A percentile compares a stretch with the other conserved stretches of the same genome.
phyloP scores from a whole-genome alignment of 1,140 invertebrate species.

The Acyrthosiphon pisum region DNA sequence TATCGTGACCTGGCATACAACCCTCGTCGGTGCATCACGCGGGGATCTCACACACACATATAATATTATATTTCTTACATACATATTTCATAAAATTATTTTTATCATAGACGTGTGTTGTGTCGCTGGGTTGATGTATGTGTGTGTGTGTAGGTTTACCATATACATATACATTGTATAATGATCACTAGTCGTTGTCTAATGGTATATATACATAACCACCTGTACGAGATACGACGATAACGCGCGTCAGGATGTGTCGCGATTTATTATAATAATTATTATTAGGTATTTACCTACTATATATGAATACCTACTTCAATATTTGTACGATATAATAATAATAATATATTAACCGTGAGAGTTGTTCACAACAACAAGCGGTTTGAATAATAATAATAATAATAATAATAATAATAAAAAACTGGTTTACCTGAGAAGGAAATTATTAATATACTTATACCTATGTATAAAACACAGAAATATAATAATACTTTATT shows the following conservation, averaged over 20 bases:
- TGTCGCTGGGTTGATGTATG: not conserved
- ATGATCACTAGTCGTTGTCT: not conserved
- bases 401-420: not conserved
- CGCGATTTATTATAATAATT: constrained; percentile 45
- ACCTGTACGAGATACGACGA: not conserved
- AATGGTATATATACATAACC: constrained; percentile 9
- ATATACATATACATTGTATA: not conserved
- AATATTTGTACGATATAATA: not conserved
- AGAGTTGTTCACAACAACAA: constrained; percentile 13
- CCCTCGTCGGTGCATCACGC: not conserved
- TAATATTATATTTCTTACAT: not conserved
- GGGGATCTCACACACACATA: not conserved
- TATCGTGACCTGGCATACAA: not conserved
- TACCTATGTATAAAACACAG: not conserved
- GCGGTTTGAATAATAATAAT: not conserved
- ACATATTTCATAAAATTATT: not conserved
- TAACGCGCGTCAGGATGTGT: constrained; percentile 7
- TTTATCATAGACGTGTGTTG: not conserved
- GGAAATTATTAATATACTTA: not conserved
- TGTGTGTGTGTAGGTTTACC: not conserved
- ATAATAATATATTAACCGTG: not conserved
- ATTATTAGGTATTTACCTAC: constrained; percentile 17
- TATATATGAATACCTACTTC: constrained; percentile 15
- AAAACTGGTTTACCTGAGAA: constrained; percentile 5
- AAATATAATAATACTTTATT: constrained; percentile 19